Evolutionary conservation across 2,888 invertebrate genomes (phyloP).

Genomic region (Andrena chrysosceles): DNA sequence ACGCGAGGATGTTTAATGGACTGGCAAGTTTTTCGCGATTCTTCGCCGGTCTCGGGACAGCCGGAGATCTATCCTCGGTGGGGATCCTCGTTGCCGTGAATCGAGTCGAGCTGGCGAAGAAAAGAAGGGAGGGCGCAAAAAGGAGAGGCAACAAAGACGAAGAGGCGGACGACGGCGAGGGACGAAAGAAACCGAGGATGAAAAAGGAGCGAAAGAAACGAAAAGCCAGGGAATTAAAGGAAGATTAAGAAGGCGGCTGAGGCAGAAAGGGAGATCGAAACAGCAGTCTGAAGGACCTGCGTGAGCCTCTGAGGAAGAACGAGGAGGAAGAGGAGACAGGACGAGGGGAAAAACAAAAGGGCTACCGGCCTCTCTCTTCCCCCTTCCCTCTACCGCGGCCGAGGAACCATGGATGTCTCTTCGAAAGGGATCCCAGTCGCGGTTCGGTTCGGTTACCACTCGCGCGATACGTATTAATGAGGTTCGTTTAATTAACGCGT

Average conservation of each 20-base stretch:
- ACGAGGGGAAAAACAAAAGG: slow-evolving; percentile 46
- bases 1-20: slow-evolving; percentile 32
- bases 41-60: slow-evolving; percentile 53
- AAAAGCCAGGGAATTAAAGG: slow-evolving; percentile 80
- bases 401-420: slow-evolving; percentile 43
- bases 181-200: slow-evolving; percentile 70
- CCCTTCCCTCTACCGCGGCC: not conserved
- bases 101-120: slow-evolving; percentile 51
- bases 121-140: slow-evolving; percentile 52
- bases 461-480: slow-evolving; percentile 78
- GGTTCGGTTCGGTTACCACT: slow-evolving; percentile 13
- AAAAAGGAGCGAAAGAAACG: slow-evolving; percentile 70
- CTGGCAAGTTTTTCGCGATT: slow-evolving; percentile 51
- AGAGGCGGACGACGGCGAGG: slow-evolving; percentile 68
- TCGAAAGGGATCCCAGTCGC: slow-evolving; percentile 34
- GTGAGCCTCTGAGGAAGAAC: slow-evolving; percentile 41
- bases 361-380: slow-evolving; percentile 42
- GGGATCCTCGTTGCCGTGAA: slow-evolving; percentile 58
- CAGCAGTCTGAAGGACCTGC: slow-evolving; percentile 63
- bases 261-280: slow-evolving; percentile 68
- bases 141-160: slow-evolving; percentile 54
- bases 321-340: slow-evolving; percentile 4
- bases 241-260: slow-evolving; percentile 79
- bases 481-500: slow-evolving; percentile 77
- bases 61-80: slow-evolving; percentile 66